A percentile compares a stretch with the other conserved stretches of the same genome.
Conservation (phyloP, 2,113 vertebrate species). For the Pseudonaja textilis region DNA sequence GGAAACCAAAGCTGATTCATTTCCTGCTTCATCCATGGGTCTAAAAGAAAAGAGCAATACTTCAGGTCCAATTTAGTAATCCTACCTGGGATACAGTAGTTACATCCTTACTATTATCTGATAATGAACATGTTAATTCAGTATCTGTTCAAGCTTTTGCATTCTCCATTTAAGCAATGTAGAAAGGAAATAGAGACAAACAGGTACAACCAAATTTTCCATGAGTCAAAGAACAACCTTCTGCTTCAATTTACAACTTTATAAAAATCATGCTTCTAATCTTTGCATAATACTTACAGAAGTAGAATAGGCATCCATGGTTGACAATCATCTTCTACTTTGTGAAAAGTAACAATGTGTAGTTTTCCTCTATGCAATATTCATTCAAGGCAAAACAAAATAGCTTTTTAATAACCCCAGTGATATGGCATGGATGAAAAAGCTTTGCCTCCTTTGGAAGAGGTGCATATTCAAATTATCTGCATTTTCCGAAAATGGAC, state of each 20-base stretch:
- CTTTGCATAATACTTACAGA: background rate
- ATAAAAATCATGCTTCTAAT: background rate
- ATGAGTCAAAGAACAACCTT: background rate
- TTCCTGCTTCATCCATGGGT: background rate
- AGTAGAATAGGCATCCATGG: background rate
- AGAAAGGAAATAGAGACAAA: background rate
- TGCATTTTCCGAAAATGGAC: slow-evolving; percentile 12
- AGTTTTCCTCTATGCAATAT: background rate
- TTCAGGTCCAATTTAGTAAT: background rate
- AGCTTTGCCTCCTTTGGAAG: background rate
- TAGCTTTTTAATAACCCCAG: background rate
- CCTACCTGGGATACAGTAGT: background rate
- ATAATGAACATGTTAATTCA: background rate
- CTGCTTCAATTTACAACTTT: background rate
- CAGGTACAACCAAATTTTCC: background rate
- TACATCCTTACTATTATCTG: background rate
- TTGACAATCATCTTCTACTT: background rate
- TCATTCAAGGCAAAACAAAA: background rate
- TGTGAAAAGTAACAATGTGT: background rate
- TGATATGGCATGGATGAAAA: background rate
- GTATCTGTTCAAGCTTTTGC: background rate
- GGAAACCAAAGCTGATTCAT: background rate
- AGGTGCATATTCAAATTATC: background rate
- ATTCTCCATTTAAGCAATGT: background rate
- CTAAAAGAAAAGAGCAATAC: background rate